Conservation (phyloP, 2,797 vertebrate genomes). For the Amphiprion clarkii region DNA sequence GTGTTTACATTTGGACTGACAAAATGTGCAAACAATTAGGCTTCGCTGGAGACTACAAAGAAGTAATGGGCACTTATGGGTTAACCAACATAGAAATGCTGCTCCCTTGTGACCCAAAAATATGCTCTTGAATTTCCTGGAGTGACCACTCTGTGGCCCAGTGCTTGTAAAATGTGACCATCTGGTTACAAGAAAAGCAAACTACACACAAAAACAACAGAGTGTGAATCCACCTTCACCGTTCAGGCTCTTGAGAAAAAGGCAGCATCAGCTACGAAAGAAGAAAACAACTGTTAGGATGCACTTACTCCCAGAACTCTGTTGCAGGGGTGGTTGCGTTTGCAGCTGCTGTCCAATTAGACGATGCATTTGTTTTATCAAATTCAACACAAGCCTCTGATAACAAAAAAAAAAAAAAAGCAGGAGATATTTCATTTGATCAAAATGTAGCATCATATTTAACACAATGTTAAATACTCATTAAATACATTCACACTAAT, state of each 20-base stretch:
- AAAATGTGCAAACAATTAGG: no score
- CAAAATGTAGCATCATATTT: constrained; percentile 1
- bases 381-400: constrained; percentile 88
- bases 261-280: background rate
- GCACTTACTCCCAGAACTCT: constrained; percentile 96
- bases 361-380: constrained; percentile 84
- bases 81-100: background rate
- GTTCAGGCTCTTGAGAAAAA: no score
- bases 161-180: background rate
- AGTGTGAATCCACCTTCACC: background rate
- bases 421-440: constrained; percentile 5
- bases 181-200: background rate
- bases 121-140: background rate
- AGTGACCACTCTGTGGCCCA: background rate
- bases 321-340: constrained; percentile 91
- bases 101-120: background rate
- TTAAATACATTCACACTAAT: background rate
- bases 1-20: no score
- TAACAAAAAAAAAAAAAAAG: constrained; percentile 11
- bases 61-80: background rate
- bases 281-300: constrained; percentile 15
- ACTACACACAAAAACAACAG: background rate
- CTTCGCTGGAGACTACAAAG: no score
- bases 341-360: constrained; percentile 81
- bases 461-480: background rate